Base-by-base conservation (phyloP, 2,113 vertebrate species). In the Arizona elegans region DNA sequence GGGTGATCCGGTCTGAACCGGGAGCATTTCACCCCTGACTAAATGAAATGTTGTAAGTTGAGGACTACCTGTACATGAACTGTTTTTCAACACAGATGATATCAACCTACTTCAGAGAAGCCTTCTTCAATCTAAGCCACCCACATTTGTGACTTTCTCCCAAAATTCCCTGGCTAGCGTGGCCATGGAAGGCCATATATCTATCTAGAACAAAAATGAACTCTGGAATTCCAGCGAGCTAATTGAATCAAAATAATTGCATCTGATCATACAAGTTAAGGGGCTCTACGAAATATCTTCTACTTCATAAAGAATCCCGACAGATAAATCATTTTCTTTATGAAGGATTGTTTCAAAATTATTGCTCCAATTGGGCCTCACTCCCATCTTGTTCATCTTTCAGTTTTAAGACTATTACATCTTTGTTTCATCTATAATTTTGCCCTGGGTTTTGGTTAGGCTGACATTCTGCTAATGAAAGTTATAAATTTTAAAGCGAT, bases 401-500 rank as follows among this genome's bases (percentile, higher is more conserved):
- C 65, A 33, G 21, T 88, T 88, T 88, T 88, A 43, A 88, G 91
- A 93, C 90, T 59, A 91, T 93, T 91, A 87, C 88, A 95, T 94
- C 95, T 95, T 85, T 88, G 43, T n/a, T 88, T 95, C 89, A 95
- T 94, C 94, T 94, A 93, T 94, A 94, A 96, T 96, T 86, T 95
- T 94, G 94, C 95, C 75, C 65, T 91, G 21, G 94, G 94, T 96
- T 97, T 96, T 96, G 96, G 96, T 94, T 96, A 96, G 94, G 94
- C 93, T 96, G 95, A 95, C 95, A 95, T 95, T 94, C 93, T 95
- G 96, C 94, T 96, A 94, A 96, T 95, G 59, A 95, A 93, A 94
- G 93, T 94, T 96, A 96, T 86, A 96, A 87, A 95, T 95, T 95
- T 95, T 93, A 86, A 96, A 96, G 92, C 53, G 8, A 95, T 92